Evolutionary conservation across 37 sponge, comb jelly and placozoan genomes (phyloP), one percentile per base, ranked within the genome.

Genomic region (Chondrilla cf. caribensis): DNA sequence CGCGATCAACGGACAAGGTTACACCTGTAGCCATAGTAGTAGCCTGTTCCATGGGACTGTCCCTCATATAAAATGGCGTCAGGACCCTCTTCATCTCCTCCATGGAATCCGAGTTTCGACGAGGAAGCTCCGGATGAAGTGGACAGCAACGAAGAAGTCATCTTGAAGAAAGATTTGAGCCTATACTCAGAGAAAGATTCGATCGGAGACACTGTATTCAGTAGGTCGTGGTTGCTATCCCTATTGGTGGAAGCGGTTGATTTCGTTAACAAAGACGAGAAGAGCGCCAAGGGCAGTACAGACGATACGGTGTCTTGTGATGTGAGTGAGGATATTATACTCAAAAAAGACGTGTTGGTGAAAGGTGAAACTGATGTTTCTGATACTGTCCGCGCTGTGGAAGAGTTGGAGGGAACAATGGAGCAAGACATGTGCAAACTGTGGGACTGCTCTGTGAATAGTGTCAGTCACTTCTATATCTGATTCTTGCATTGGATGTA

Each of bases 191-290:
- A 79, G 77, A 54, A 58, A 54, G 86, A 85, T 38, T 67, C 39
- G 7, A 78, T 90, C 26, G 87, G 86, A 19, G 90, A 82, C 2
- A 90, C 90, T 35, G 77, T 90, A 24, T 83, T 80, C 81, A 90
- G 90, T 73, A 86, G 70, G 66, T 38, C 90, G 7, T 90, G 90
- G 90, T 65, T 83, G 0, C 83, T 90, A 3, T 90, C 90, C 24
- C 24, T 86, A 28, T 75, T 90, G 11, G 90, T 90, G 65, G 78
- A 70, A 60, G 22, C 22, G 41, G 19, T 28, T 29, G 70, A 47
- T 21, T 40, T 0, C 21, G 42, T 19, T n/a, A 78, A 26, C 44
- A 66, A 32, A 35, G 38, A 79, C 14, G 58, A 67, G 54, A 58
- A 25, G 28, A 17, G 55, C 31, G 58, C 22, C 3, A 3, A 54